Evolutionary conservation across 2,113 vertebrate genomes (phyloP).

Genomic region (Jacana jacana): DNA sequence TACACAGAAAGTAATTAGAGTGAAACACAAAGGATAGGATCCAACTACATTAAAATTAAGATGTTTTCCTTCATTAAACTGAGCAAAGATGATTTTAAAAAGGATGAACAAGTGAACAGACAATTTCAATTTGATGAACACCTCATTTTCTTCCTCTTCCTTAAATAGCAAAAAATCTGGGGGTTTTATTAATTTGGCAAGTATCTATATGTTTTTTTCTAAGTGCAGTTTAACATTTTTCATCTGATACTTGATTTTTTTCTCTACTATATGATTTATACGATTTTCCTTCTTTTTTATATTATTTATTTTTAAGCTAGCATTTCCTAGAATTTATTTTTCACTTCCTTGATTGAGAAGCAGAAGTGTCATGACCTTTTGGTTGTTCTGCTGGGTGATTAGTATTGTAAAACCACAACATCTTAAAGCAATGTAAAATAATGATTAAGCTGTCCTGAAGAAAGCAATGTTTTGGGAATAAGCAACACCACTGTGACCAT

Average conservation of each 20-base stretch:
- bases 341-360: background rate
- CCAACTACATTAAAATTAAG: conserved; percentile 22
- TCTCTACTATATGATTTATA: background rate
- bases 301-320: background rate
- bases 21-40: conserved; percentile 14
- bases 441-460: background rate
- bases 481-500: background rate
- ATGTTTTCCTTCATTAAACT: conserved; percentile 19
- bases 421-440: background rate
- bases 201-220: background rate
- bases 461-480: rapidly evolving
- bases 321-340: background rate
- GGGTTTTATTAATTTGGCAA: background rate
- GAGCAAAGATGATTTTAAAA: background rate
- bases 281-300: no score
- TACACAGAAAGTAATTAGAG: conserved; percentile 3
- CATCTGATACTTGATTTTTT: background rate
- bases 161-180: background rate
- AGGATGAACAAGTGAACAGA: background rate
- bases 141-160: background rate
- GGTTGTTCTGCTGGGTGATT: background rate
- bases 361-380: background rate
- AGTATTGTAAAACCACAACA: background rate
- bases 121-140: background rate
- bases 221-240: background rate